Evolutionary conservation across 1,140 invertebrate species (phyloP).

Genomic region (Trachymyrmex cornetzi): DNA sequence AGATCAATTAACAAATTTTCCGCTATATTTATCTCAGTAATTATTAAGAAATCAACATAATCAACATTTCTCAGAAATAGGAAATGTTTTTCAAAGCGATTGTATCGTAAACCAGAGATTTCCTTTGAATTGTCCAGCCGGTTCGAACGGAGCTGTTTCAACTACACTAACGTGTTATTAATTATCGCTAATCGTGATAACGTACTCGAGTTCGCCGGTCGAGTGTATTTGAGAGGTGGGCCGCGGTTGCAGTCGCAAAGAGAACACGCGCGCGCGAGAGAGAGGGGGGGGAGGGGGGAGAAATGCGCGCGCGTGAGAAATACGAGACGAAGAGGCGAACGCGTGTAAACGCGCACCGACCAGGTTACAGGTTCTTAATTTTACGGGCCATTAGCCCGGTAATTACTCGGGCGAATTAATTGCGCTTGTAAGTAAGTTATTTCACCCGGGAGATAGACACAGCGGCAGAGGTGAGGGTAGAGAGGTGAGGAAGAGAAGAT

Average conservation of each 20-base stretch:
- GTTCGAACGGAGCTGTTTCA: slow-evolving; percentile 40
- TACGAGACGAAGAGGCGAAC: slow-evolving; percentile 62
- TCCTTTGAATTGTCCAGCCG: not conserved
- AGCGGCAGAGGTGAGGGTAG: slow-evolving; percentile 16
- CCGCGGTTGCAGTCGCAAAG: slow-evolving; percentile 1
- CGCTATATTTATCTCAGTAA: not conserved
- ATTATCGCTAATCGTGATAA: slow-evolving; percentile 77
- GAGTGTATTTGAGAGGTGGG: slow-evolving; percentile 65
- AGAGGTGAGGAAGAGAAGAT: slow-evolving; percentile 19
- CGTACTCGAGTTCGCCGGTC: slow-evolving; percentile 65
- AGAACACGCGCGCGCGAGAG: not conserved
- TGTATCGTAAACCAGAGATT: not conserved
- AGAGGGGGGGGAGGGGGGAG: not conserved
- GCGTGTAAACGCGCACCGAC: slow-evolving; percentile 71
- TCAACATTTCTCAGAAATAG: slow-evolving; percentile 2
- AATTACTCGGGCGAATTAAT: slow-evolving; percentile 83
- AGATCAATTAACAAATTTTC: not conserved
- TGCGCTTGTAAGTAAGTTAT: slow-evolving; percentile 82
- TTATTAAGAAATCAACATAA: not conserved
- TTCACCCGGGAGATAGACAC: slow-evolving; percentile 69
- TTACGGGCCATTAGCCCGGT: slow-evolving; percentile 82
- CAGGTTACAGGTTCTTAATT: slow-evolving; percentile 82
- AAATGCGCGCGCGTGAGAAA: slow-evolving; percentile 31
- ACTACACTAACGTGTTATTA: slow-evolving; percentile 70
- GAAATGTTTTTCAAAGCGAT: not conserved